These are phyloP conservation scores for Eulemur mongoz DNA, from an alignment of 2,797 vertebrate genomes.

Conservation along the genomic window DNA sequence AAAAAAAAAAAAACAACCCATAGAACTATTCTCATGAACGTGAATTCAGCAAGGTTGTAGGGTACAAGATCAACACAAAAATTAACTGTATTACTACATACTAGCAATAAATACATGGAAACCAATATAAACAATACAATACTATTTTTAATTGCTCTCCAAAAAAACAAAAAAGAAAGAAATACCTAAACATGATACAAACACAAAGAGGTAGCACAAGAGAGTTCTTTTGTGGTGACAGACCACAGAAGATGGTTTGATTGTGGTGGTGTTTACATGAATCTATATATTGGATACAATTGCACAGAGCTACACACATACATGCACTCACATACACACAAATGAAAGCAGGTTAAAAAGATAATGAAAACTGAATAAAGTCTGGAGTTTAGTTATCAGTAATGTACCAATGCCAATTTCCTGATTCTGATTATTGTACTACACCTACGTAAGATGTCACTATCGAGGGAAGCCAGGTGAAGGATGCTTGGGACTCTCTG, in stretches of 20 bases:
- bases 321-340: not conserved
- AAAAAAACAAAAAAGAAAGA: not conserved
- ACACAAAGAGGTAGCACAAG: not conserved
- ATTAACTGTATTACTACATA: not conserved
- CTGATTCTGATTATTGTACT: not conserved
- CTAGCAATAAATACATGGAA: not conserved
- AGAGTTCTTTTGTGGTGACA: not conserved
- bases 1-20: not conserved
- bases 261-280: not conserved
- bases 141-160: not conserved
- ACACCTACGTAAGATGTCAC: not conserved
- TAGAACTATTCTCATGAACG: not conserved
- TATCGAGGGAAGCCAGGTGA: not conserved
- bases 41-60: not conserved
- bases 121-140: conserved; percentile 11
- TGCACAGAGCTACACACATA: not conserved
- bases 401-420: not conserved
- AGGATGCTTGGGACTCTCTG: not conserved
- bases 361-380: not conserved
- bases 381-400: not conserved
- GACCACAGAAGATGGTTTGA: not conserved
- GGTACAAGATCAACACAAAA: not conserved
- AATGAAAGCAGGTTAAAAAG: not conserved
- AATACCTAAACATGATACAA: not conserved
- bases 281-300: not conserved